Conservation (phyloP, 2,797 vertebrate genomes). For the Sebastes hubbsi region DNA sequence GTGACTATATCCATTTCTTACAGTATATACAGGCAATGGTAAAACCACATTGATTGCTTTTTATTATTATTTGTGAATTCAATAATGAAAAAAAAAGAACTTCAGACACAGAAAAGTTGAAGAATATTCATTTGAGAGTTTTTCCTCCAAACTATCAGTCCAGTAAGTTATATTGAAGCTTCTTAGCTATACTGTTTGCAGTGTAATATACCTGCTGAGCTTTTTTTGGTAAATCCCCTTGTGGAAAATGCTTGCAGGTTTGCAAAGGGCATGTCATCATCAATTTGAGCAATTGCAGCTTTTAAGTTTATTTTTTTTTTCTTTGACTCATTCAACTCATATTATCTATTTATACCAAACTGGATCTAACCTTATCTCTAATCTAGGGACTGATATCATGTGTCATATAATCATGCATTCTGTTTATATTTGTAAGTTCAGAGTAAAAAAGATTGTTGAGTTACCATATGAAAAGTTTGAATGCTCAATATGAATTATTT, state of each 20-base stretch:
- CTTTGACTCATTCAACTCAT: neutral
- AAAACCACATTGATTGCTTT: neutral
- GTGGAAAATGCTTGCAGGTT: neutral
- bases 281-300: neutral
- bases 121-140: neutral
- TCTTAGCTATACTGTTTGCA: neutral
- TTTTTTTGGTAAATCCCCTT: neutral
- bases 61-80: neutral
- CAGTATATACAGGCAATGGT: no score
- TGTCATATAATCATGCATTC: neutral
- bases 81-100: neutral
- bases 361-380: neutral
- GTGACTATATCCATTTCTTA: no score
- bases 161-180: neutral
- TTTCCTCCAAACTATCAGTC: neutral
- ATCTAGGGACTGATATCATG: neutral
- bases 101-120: neutral
- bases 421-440: neutral
- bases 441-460: neutral
- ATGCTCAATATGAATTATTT: neutral
- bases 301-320: neutral
- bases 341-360: neutral
- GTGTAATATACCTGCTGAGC: neutral
- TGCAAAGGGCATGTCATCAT: constrained; percentile 35
- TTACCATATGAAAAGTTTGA: neutral